These are phyloP conservation scores for Corticium candelabrum DNA, from an alignment of 37 sponge, comb jelly and placozoan species.

Conservation along the genomic window DNA sequence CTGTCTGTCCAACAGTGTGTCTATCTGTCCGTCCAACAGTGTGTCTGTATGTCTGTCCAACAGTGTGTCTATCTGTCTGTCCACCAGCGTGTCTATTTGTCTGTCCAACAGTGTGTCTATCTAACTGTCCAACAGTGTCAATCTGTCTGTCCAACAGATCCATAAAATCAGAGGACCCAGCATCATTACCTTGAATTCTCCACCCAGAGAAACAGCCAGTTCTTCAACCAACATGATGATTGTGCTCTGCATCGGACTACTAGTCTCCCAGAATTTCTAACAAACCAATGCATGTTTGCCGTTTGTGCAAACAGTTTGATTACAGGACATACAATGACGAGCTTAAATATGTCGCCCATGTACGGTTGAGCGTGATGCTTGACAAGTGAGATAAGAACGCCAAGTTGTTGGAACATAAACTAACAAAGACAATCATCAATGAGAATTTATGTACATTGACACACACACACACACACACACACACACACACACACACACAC, in stretches of 20 bases:
- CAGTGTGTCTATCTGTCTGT: too few relatives aligned
- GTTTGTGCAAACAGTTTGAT: not conserved
- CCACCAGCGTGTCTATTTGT: too few relatives aligned
- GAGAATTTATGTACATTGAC: not conserved
- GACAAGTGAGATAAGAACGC: conserved; percentile 57
- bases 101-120: too few relatives aligned
- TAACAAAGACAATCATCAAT: too few relatives aligned
- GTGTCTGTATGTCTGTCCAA: too few relatives aligned
- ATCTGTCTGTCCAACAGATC: too few relatives aligned
- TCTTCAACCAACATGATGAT: conserved; percentile 74
- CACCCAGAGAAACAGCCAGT: conserved; percentile 70
- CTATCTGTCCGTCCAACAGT: too few relatives aligned
- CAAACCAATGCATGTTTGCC: not conserved
- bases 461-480: conserved; percentile 5
- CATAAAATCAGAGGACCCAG: too few relatives aligned
- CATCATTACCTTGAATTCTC: conserved; percentile 65
- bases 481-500: conserved; percentile 5
- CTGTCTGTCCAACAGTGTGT: too few relatives aligned
- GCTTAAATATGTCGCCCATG: conserved; percentile 74
- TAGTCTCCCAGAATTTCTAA: conserved; percentile 46
- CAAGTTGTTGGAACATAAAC: conserved; percentile 21
- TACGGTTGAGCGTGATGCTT: conserved; percentile 73
- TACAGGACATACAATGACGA: conserved; percentile 29
- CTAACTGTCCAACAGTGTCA: too few relatives aligned
- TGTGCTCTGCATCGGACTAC: conserved; percentile 65